Evolutionary conservation across 1,140 invertebrate species (phyloP).

Genomic region (Eurosta solidaginis): DNA sequence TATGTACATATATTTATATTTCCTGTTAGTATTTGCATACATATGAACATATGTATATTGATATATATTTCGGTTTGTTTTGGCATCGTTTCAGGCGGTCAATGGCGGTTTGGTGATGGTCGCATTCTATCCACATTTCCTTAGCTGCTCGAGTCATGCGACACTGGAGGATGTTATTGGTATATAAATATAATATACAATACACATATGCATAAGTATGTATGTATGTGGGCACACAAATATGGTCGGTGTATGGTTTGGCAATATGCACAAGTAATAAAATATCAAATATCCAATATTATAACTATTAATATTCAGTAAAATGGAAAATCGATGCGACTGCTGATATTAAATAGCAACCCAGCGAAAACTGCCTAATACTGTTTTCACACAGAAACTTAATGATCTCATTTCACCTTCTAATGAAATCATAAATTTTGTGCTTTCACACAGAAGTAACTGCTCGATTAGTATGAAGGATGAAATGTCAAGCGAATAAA

Average conservation of each 20-base stretch:
- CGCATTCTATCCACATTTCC: constrained; percentile 83
- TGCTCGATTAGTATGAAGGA: too few species aligned
- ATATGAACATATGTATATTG: constrained; percentile 14
- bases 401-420: too few species aligned
- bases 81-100: constrained; percentile 59
- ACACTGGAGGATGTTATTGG: constrained; percentile 78
- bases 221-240: background rate
- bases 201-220: too few species aligned
- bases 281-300: constrained; percentile 11
- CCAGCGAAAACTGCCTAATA: background rate
- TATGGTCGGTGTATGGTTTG: background rate
- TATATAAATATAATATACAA: constrained; percentile 60
- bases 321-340: constrained; percentile 22
- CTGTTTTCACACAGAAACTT: background rate
- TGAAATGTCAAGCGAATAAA: too few species aligned
- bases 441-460: too few species aligned
- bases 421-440: too few species aligned
- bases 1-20: background rate
- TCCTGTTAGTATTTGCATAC: background rate
- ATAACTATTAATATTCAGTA: constrained; percentile 20
- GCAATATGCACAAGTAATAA: background rate
- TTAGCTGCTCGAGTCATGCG: constrained; percentile 78
- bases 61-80: background rate
- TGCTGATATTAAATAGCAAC: background rate
- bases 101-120: constrained; percentile 89